Conservation (phyloP, 2,888 invertebrate species). For the Tenthredo mesomela region DNA sequence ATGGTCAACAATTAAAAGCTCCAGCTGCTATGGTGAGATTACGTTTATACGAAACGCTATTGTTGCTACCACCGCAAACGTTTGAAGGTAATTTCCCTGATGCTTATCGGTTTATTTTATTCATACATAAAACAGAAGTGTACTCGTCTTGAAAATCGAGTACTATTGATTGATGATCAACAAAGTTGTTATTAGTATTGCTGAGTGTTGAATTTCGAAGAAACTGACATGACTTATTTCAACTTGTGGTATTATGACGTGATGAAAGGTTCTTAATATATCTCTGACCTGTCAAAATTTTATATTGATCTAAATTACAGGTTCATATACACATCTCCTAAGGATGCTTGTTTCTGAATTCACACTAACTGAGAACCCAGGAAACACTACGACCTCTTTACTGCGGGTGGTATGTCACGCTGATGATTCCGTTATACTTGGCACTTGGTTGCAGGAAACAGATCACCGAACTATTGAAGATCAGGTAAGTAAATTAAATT, state of each 20-base stretch:
- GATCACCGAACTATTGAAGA: constrained; percentile 98
- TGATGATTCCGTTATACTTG: constrained; percentile 94
- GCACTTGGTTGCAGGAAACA: constrained; percentile 97
- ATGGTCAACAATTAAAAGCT: constrained; percentile 95
- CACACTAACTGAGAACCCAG: constrained; percentile 95
- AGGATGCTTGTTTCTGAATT: constrained; percentile 97
- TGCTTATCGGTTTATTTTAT: constrained; percentile 27
- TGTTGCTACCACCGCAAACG: constrained; percentile 87
- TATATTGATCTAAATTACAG: constrained; percentile 69
- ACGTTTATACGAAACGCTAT: constrained; percentile 93
- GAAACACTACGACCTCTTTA: constrained; percentile 93
- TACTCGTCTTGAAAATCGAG: constrained; percentile 30
- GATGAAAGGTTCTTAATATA: neutral
- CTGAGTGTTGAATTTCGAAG: neutral
- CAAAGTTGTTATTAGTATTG: neutral
- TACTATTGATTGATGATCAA: neutral
- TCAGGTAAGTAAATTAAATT: constrained; percentile 85
- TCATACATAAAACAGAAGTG: neutral
- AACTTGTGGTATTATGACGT: neutral
- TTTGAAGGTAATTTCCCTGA: constrained; percentile 83
- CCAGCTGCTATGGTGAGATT: constrained; percentile 96
- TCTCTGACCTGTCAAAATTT: neutral
- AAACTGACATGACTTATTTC: neutral
- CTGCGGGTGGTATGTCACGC: constrained; percentile 91
- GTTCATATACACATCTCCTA: constrained; percentile 92